Evolutionary conservation across 92 coral and sea anemone species (phyloP), one percentile per base, ranked within the genome.

Genomic region (Galaxea fascicularis): DNA sequence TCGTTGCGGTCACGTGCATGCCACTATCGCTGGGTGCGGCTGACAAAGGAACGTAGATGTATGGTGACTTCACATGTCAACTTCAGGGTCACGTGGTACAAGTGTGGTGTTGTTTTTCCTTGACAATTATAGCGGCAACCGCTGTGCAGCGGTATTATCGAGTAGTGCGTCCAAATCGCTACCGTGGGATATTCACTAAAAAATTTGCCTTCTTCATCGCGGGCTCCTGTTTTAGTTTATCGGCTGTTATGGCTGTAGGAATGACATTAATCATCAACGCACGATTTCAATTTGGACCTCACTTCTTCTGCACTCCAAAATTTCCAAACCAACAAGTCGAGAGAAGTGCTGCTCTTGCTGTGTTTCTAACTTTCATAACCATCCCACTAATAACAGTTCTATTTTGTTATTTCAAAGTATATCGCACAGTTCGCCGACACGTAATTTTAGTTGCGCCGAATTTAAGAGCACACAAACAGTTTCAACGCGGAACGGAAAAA

Each of bases 121-220:
- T 91, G 84, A 66, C 78, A 24, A 73, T 87, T 11, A 89, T 91
- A 0, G 75, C 94, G 18, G 14, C 80, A 22, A 91, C 94, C 0
- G 91, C 94, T 0, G 67, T 91, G 0, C 88, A 91, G 75, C 89
- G 94, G 18, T 91, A 87, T 66, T 77, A 77, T 71, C 83, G 94
- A n/a, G 91, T 91, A 24, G 89, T 91, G 60, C 72, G 86, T 16
- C 91, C 94, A 0, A 62, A 52, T 30, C 71, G 85, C n/a, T 91
- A 87, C 70, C 59, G 84, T 58, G 72, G 52, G 1, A 22, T 83
- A 31, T 91, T 91, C 57, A 81, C 94, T 16, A 70, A 58, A 27
- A 24, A 26, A 5, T 82, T 82, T 18, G 41, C 86, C 0, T 5
- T 82, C 13, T 39, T 82, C 1, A 28, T 59, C 3, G 74, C 76